A percentile compares a stretch with the other conserved stretches of the same genome.
phyloP scores from a whole-genome alignment of 2,797 vertebrate genomes.

The Lagothrix lagotricha region DNA sequence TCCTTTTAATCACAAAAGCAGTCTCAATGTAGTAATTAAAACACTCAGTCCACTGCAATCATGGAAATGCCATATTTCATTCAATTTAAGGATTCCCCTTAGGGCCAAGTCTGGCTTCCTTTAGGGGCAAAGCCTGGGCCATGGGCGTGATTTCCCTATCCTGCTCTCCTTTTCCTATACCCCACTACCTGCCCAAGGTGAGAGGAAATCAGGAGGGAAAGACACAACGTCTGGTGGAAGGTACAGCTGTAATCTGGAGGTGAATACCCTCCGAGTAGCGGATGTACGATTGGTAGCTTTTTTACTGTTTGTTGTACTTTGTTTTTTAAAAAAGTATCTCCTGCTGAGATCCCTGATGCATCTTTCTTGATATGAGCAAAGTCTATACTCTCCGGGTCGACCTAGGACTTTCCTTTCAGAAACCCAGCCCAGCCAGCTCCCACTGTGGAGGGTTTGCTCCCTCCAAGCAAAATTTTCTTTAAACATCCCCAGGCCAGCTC shows the following conservation, averaged over 20 bases:
- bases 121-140: not conserved
- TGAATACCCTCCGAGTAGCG: not conserved
- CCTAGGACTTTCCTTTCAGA: not conserved
- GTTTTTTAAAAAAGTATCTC: not conserved
- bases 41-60: not conserved
- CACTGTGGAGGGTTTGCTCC: accelerated
- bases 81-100: not conserved
- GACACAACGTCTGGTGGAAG: not conserved
- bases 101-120: not conserved
- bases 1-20: constrained; percentile 39
- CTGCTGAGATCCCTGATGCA: not conserved
- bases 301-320: not conserved
- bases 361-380: not conserved
- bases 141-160: accelerated
- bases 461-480: not conserved
- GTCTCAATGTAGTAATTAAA: not conserved
- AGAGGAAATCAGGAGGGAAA: not conserved
- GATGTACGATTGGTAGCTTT: not conserved
- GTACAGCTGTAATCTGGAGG: not conserved
- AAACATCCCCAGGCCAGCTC: not conserved
- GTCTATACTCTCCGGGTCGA: not conserved
- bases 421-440: not conserved
- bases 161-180: not conserved
- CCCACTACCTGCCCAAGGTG: not conserved
- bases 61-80: not conserved